phyloP scores from a whole-genome alignment of 2,797 vertebrate species.

The Pelochelys cantorii region DNA sequence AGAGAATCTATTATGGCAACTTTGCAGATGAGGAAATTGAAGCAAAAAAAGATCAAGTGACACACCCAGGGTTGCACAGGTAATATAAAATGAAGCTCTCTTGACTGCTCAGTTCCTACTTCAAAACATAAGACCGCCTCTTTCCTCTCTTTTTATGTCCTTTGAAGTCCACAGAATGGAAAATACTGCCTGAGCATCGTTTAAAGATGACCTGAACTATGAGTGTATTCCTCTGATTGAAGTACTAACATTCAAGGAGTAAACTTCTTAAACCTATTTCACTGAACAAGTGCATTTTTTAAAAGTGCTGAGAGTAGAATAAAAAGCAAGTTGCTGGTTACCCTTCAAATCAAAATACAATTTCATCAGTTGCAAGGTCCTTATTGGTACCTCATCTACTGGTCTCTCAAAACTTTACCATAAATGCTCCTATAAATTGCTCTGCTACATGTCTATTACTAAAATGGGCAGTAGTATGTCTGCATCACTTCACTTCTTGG shows the following conservation, averaged over 20 bases:
- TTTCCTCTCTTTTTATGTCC: not conserved
- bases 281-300: not conserved
- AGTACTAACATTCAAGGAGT: not conserved
- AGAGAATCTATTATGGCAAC: not conserved
- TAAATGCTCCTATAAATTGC: not conserved
- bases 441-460: not conserved
- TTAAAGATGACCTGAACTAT: not conserved
- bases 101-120: not conserved
- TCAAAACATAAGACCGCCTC: not conserved
- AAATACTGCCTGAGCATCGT: not conserved
- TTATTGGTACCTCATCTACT: not conserved
- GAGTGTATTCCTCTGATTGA: not conserved
- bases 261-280: slow-evolving; percentile 13
- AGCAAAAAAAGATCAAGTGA: not conserved
- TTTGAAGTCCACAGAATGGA: not conserved
- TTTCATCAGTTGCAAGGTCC: not conserved
- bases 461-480: not conserved
- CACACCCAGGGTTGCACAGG: not conserved
- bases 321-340: not conserved
- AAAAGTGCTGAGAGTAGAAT: not conserved
- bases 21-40: slow-evolving; percentile 12
- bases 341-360: not conserved
- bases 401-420: not conserved
- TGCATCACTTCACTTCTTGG: not conserved
- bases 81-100: slow-evolving; percentile 20